phyloP scores from a whole-genome alignment of 2,113 vertebrate species.

The Podiceps cristatus region DNA sequence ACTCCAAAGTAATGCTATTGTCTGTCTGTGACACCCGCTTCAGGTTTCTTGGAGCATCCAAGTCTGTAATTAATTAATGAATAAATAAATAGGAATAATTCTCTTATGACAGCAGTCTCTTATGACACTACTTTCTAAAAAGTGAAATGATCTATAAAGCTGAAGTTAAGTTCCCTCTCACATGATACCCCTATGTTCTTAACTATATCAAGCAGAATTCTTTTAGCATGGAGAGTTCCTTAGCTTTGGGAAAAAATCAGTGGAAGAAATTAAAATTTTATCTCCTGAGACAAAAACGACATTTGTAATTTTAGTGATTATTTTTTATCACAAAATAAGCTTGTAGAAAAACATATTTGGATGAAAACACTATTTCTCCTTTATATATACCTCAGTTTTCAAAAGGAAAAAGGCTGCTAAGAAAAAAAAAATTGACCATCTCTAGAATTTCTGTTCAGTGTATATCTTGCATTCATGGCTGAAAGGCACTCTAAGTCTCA shows the following conservation, averaged over 20 bases:
- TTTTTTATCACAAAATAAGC: neutral
- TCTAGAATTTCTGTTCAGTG: neutral
- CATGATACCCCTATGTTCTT: neutral
- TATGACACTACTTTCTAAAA: neutral
- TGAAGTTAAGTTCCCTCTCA: neutral
- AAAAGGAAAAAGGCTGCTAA: neutral
- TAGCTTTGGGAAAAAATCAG: neutral
- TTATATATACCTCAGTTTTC: neutral
- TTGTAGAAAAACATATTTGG: neutral
- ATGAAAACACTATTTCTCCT: neutral
- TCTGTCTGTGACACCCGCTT: slow-evolving; percentile 88
- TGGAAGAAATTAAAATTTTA: neutral
- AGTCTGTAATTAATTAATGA: slow-evolving; percentile 74
- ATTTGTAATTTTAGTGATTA: neutral
- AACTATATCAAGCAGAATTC: neutral
- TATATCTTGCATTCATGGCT: neutral
- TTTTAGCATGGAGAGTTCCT: neutral
- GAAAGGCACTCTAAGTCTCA: neutral
- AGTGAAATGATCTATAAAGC: neutral
- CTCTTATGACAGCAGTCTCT: neutral
- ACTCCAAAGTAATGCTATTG: slow-evolving; percentile 91
- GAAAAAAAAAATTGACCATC: neutral
- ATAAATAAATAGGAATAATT: neutral
- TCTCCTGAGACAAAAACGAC: neutral
- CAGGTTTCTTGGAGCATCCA: slow-evolving; percentile 91